Evolutionary conservation across 2,113 vertebrate genomes (phyloP).

Genomic region (Empidonax alnorum): DNA sequence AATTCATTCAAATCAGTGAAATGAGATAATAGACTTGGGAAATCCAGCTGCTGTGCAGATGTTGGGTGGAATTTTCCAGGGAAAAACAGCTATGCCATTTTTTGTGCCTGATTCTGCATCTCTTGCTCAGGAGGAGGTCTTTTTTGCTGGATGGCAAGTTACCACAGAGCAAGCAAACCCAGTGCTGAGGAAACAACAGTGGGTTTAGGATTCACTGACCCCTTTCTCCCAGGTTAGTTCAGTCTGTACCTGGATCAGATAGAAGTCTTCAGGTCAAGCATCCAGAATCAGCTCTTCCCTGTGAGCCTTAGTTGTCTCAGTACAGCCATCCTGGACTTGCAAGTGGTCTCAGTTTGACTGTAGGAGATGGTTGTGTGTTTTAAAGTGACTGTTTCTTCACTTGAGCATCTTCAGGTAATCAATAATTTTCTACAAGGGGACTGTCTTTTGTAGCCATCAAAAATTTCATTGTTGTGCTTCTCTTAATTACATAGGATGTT

Average conservation of each 20-base stretch:
- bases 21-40: slow-evolving; percentile 40
- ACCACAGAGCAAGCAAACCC: background rate
- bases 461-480: background rate
- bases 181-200: background rate
- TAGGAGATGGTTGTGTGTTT: background rate
- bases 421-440: background rate
- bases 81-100: slow-evolving; percentile 17
- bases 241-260: background rate
- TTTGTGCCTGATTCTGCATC: background rate
- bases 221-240: background rate
- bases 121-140: background rate
- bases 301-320: background rate
- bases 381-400: background rate
- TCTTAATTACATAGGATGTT: background rate
- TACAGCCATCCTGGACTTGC: background rate
- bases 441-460: background rate
- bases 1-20: slow-evolving; percentile 51
- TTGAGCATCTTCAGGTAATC: background rate
- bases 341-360: background rate
- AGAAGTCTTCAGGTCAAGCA: background rate
- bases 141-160: background rate
- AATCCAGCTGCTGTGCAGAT: slow-evolving; percentile 60
- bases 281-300: background rate
- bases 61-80: slow-evolving; percentile 53
- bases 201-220: background rate